Base-by-base conservation (phyloP, 2,888 invertebrate species). In the Cerastoderma edule region DNA sequence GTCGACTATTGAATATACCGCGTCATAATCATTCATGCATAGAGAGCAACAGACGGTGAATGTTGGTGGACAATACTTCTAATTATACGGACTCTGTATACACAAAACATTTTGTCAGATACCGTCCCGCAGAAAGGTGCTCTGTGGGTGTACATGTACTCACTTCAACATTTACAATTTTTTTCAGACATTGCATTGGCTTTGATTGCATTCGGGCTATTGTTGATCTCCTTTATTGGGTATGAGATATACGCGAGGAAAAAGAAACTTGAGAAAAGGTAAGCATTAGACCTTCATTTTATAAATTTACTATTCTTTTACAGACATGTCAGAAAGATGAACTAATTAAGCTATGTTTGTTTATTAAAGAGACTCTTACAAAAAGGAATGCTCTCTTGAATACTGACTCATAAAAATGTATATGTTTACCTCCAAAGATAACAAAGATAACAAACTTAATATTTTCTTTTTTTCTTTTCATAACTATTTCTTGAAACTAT, bases 191-290 rank as follows among this genome's bases (percentile, higher is more conserved):
- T 82, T 50, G 72, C 72, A 6, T 54, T 82, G n/a, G 78, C 78
- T 0, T 27, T 82, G 30, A 63, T 67, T 32, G 78, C 69, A 19
- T 82, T 79, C 72, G 82, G 82, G 24, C 24, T 76, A 2, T 39
- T 82, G n/a, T 54, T 82, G 30, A 57, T 82, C 16, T 63, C 70
- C 44, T 78, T 82, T 28, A 82, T 82, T 33, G 82, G 82, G 16
- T 82, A 82, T 46, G 82, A 82, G 69, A 82, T 82, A 64, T 79
- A 75, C 50, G 73, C 76, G 4, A 63, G 82, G 65, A 82, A 82
- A 60, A 82, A 77, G 70, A 79, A 82, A 48, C 50, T 82, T 35
- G 78, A 82, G 56, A 76, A 77, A 68, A 82, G 82, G 82, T 82
- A 80, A 63, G 19, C 5, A 10, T 16, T 28, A 4, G 24, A 13